Conservation (phyloP, 2,888 invertebrate species). For the Scrobipalpa costella region DNA sequence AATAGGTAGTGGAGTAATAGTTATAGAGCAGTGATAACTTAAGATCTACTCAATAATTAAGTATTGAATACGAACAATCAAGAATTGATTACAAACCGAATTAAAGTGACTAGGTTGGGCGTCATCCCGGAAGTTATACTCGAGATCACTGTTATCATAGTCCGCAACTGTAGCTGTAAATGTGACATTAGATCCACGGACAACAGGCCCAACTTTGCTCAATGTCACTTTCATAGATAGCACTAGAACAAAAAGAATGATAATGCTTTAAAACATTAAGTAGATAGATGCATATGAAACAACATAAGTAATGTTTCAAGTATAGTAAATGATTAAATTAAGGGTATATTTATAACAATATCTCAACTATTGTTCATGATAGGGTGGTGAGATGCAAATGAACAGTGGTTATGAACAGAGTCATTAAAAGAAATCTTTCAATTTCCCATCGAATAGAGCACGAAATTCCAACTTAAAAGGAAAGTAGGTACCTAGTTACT, state of each 20-base stretch:
- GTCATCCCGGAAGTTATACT: constrained; percentile 84
- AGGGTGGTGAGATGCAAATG: background rate
- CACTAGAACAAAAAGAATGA: constrained; percentile 45
- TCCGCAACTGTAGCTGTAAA: constrained; percentile 83
- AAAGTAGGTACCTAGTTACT: background rate
- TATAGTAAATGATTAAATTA: too few relatives aligned
- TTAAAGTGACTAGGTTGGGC: constrained; percentile 72
- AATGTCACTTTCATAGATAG: constrained; percentile 70
- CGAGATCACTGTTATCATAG: constrained; percentile 57
- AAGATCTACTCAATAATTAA: too few relatives aligned
- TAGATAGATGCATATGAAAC: background rate
- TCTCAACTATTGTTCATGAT: too few relatives aligned
- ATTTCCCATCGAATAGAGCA: background rate
- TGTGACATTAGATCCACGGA: constrained; percentile 86
- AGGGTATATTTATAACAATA: too few relatives aligned
- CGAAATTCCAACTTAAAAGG: background rate
- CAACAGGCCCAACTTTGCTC: constrained; percentile 84
- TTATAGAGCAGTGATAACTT: too few relatives aligned
- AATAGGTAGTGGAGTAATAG: too few relatives aligned
- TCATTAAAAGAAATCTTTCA: background rate
- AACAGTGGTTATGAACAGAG: too few relatives aligned
- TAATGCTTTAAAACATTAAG: background rate
- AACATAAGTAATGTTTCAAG: too few relatives aligned
- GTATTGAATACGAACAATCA: background rate
- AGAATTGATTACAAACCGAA: constrained; percentile 57